Base-by-base conservation (phyloP, 1,140 invertebrate species). In the Lutraria rhynchaena region DNA sequence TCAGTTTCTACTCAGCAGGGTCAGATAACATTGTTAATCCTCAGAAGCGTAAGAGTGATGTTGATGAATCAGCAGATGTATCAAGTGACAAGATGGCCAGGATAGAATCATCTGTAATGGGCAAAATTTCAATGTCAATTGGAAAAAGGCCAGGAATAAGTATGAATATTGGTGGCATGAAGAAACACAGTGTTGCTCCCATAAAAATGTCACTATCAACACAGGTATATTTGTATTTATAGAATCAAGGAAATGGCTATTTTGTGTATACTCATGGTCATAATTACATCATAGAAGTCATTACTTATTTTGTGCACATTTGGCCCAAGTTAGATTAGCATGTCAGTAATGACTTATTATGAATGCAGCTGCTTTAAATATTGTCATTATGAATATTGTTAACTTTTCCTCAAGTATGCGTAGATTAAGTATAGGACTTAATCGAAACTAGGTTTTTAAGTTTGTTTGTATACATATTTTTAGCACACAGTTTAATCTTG, bases 1-100 rank as follows among this genome's bases (percentile, higher is more conserved):
- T 61, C 77, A 81, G 77, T 81, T 61, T 81, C 67, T 81, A n/a
- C 75, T 61, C 77, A 81, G 65, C 77, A 81, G 77, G 77, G 51
- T 0, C 46, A 17, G 75, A 77, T 77, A 77, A 67, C 24, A 53
- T 51, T 77, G 63, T 77, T 70, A 81, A 67, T 81, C 77, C 77
- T 60, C 77, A 81, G 77, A 81, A 81, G 69, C 51, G 77, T 13
- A 81, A 81, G 46, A 53, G 53, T 44, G 67, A 63, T 7, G 37
- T 37, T 5, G 17, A 19, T 4, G 57, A 60, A 0, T 19, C 7
- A 4, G 44, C 33, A 49, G 65, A 46, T 22, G 13, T 46, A 19
- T 11, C 51, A 7, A 49, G 11, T n/a, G 61, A 70, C 19, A 70
- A 70, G 51, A 35, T 33, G 19, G 71, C 5, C 53, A 70, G 41